A percentile compares a stretch with the other conserved stretches of the same genome.
Evolutionary conservation across 1,140 invertebrate species (phyloP).

Genomic region (Cherax destructor): DNA sequence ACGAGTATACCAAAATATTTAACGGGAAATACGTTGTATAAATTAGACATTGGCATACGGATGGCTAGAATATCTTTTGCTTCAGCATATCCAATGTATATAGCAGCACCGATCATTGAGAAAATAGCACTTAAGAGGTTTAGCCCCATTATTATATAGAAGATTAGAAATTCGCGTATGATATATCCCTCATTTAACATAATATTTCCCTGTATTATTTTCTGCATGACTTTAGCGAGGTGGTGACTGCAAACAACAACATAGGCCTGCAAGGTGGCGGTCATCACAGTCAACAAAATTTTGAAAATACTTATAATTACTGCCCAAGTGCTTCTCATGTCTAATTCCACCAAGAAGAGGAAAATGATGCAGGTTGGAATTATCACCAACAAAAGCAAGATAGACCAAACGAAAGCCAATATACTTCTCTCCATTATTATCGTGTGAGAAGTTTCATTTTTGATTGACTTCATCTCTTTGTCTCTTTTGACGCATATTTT

Average conservation of each 20-base stretch:
- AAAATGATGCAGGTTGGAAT: not conserved
- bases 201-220: not conserved
- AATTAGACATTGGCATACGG: not conserved
- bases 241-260: not conserved
- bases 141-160: not conserved
- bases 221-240: not conserved
- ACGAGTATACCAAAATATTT: not conserved
- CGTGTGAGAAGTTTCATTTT: no score
- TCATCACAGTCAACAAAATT: not conserved
- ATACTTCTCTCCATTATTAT: not conserved
- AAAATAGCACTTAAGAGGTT: not conserved
- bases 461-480: no score
- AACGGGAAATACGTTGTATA: not conserved
- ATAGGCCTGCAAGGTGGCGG: not conserved
- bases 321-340: not conserved
- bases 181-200: not conserved
- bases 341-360: not conserved
- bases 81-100: not conserved
- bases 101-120: not conserved
- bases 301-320: not conserved
- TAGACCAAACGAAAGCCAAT: not conserved
- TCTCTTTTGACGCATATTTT: no score
- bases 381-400: not conserved
- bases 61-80: not conserved
- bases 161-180: not conserved